Conservation (phyloP, 2,888 invertebrate genomes). For the Gymnosoma rotundatum region DNA sequence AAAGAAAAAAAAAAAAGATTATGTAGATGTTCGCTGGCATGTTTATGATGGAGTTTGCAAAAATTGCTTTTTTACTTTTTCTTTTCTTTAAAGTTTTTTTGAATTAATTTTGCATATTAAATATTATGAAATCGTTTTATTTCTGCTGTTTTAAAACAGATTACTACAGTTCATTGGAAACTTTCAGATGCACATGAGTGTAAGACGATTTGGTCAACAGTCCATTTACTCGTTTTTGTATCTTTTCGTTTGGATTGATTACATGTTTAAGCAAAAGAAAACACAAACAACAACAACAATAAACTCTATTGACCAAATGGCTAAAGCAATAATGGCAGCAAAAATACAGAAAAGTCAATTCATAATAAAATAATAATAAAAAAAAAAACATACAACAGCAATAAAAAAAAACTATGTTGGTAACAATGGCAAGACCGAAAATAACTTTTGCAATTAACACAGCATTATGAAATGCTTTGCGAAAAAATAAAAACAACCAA, state of each 20-base stretch:
- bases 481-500: conserved; percentile 40
- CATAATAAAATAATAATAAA: conserved; percentile 73
- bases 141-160: conserved; percentile 30
- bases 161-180: conserved; percentile 66
- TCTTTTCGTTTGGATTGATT: conserved; percentile 2
- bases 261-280: conserved; percentile 6
- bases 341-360: conserved; percentile 54
- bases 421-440: conserved; percentile 30
- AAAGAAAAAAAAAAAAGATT: conserved; percentile 25
- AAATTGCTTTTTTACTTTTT: conserved; percentile 14
- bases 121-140: conserved; percentile 75
- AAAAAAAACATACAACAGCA: conserved; percentile 50
- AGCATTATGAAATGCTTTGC: conserved; percentile 72
- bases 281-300: neutral
- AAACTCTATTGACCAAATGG: conserved; percentile 44
- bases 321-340: conserved; percentile 21
- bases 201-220: neutral
- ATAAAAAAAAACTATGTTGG: conserved; percentile 21
- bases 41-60: conserved; percentile 53
- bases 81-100: conserved; percentile 44
- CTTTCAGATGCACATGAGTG: conserved; percentile 42
- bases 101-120: conserved; percentile 72
- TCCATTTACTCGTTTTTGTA: neutral
- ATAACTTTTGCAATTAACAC: conserved; percentile 70
- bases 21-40: conserved; percentile 24